phyloP scores from a whole-genome alignment of 2,797 vertebrate genomes.

The Pogonophryne albipinna region DNA sequence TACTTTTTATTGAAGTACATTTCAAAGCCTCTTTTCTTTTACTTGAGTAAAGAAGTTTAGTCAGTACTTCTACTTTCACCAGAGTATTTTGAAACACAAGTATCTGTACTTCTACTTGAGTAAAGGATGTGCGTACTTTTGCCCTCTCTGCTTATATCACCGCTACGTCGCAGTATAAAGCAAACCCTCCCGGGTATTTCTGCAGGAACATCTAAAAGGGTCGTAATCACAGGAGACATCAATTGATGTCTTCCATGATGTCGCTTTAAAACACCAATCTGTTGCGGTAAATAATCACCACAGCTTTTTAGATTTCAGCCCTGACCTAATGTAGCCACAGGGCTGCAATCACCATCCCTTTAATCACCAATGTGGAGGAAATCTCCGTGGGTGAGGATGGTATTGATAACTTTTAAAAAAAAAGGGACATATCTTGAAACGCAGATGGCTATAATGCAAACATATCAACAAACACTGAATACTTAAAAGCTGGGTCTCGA shows the following conservation, averaged over 20 bases:
- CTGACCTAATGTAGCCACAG: constrained; percentile 44
- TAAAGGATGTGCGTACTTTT: too few species aligned
- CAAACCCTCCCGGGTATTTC: constrained; percentile 8
- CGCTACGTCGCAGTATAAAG: constrained; percentile 12
- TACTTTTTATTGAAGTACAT: too few species aligned
- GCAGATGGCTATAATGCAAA: constrained; percentile 7
- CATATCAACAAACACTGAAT: constrained; percentile 32
- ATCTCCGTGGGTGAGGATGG: constrained; percentile 20
- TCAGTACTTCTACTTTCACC: too few species aligned
- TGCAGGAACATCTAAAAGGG: constrained; percentile 40
- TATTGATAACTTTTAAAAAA: constrained; percentile 28
- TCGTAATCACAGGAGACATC: constrained; percentile 37
- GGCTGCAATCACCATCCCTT: constrained; percentile 65
- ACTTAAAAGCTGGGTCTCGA: constrained; percentile 39
- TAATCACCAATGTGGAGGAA: constrained; percentile 66
- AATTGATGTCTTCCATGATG: constrained; percentile 48
- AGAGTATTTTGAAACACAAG: too few species aligned
- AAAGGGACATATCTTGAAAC: constrained; percentile 2
- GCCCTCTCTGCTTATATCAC: neutral
- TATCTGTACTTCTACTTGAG: too few species aligned
- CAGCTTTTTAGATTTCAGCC: constrained; percentile 43
- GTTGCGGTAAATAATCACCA: constrained; percentile 61
- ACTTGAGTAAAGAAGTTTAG: too few species aligned
- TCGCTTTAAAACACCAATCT: constrained; percentile 50
- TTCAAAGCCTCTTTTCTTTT: too few species aligned